These are phyloP conservation scores for Geopemphigus sp. DNA, from an alignment of 1,140 invertebrate species.

Conservation along the genomic window DNA sequence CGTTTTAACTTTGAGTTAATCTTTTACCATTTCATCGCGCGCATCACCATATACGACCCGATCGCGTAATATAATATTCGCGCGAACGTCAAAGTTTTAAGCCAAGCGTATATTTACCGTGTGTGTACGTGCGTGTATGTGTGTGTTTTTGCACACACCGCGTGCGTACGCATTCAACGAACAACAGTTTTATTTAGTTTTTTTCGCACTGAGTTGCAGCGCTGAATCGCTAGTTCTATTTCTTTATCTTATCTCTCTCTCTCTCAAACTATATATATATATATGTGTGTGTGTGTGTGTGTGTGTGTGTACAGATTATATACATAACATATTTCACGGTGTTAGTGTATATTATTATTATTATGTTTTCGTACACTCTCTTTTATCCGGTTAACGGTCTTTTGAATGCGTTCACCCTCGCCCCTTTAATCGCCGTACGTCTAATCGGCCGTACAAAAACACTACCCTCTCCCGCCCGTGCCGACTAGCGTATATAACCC, in stretches of 20 bases:
- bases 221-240: neutral
- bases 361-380: conserved; percentile 45
- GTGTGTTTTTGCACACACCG: no score
- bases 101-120: no score
- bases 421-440: conserved; percentile 38
- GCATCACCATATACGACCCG: no score
- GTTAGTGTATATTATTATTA: conserved; percentile 24
- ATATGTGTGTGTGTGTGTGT: no score
- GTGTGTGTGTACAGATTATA: no score
- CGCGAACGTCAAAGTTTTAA: no score
- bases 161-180: no score
- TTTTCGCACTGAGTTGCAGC: neutral
- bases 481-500: neutral
- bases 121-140: no score
- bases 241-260: neutral
- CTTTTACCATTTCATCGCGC: no score
- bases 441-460: conserved; percentile 49
- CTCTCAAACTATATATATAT: neutral
- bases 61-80: no score
- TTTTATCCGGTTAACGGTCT: conserved; percentile 46
- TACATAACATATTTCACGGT: neutral
- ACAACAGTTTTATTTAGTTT: neutral
- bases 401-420: conserved; percentile 39
- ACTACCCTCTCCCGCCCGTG: neutral
- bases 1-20: no score